phyloP scores from a whole-genome alignment of 2,888 invertebrate species.

The Hirudinaria manillensis region DNA sequence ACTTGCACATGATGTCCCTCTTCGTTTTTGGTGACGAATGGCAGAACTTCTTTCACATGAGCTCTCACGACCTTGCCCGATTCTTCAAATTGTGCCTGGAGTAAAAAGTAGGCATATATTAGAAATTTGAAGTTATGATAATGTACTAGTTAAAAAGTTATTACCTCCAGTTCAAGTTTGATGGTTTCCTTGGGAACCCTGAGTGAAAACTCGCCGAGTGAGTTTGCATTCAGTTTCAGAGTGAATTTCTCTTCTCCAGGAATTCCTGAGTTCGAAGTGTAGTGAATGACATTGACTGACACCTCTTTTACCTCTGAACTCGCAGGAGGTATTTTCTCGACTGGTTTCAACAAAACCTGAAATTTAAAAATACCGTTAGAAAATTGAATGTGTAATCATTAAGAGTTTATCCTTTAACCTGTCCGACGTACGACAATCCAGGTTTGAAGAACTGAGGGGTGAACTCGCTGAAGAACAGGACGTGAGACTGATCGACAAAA shows the following conservation, averaged over 20 bases:
- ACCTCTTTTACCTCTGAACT: background rate
- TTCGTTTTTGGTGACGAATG: background rate
- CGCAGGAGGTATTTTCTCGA: background rate
- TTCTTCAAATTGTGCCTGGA: background rate
- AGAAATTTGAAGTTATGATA: background rate
- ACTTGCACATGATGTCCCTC: background rate
- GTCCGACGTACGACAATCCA: background rate
- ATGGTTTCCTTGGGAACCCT: background rate
- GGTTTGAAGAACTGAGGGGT: background rate
- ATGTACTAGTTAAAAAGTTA: background rate
- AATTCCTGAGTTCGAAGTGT: background rate
- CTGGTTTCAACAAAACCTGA: background rate
- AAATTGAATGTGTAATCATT: background rate
- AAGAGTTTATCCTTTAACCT: background rate
- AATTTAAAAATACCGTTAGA: no score
- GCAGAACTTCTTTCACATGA: background rate
- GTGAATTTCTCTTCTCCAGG: background rate
- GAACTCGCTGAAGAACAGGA: background rate
- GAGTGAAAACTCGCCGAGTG: background rate
- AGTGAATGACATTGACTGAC: background rate
- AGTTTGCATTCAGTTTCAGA: background rate
- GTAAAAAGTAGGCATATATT: no score
- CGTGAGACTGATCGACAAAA: background rate
- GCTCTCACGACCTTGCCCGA: background rate
- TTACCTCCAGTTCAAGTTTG: slow-evolving; percentile 2